phyloP scores from a whole-genome alignment of 1,140 invertebrate species.

The Nephila pilipes region DNA sequence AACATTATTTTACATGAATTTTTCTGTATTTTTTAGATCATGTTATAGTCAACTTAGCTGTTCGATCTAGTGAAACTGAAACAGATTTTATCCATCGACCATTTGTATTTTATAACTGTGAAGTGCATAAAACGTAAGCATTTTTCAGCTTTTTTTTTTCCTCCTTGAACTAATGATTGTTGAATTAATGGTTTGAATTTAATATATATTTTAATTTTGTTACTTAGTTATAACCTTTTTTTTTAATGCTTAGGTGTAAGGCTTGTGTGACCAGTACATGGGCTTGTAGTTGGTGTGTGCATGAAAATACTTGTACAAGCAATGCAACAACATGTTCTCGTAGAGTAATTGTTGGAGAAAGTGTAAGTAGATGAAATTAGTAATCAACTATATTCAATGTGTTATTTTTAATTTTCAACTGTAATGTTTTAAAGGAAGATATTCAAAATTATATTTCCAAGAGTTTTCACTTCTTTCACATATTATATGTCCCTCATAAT shows the following conservation, averaged over 20 bases:
- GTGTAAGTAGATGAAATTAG: conserved; percentile 78
- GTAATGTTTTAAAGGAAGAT: background rate
- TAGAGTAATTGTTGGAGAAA: conserved; percentile 90
- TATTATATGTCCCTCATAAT: background rate
- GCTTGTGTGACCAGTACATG: conserved; percentile 93
- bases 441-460: background rate
- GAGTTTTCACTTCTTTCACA: background rate
- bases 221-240: background rate
- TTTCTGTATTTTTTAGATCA: conserved; percentile 88
- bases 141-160: no score
- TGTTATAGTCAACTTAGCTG: conserved; percentile 93
- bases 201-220: background rate
- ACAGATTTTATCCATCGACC: conserved; percentile 94
- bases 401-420: background rate
- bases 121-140: conserved; percentile 88
- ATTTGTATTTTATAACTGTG: conserved; percentile 97
- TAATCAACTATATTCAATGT: background rate
- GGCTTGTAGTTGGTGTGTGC: conserved; percentile 98
- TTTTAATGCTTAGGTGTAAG: conserved; percentile 84
- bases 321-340: conserved; percentile 90
- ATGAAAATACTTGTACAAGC: conserved; percentile 96
- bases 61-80: conserved; percentile 95
- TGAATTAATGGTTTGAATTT: background rate
- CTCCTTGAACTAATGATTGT: background rate
- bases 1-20: no score